Evolutionary conservation across 2,797 vertebrate species (phyloP).

Genomic region (Oryzias dopingdopingensis): DNA sequence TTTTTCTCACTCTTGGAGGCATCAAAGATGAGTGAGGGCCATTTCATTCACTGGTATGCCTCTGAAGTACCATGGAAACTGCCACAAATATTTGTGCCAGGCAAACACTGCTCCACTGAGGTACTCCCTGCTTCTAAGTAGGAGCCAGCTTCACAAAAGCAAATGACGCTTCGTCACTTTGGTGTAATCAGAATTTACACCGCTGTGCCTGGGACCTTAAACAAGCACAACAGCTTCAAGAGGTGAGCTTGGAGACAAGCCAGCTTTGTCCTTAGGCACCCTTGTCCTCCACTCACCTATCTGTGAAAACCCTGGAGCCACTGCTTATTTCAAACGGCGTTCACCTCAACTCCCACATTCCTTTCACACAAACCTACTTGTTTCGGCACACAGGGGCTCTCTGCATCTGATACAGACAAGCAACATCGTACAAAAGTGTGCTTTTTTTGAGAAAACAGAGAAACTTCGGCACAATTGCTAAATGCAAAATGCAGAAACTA

Average conservation of each 20-base stretch:
- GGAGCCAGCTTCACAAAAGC: conserved; percentile 75
- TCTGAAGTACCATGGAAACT: conserved; percentile 83
- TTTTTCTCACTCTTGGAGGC: conserved; percentile 71
- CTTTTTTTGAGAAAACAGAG: conserved; percentile 2
- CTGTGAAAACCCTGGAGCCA: conserved; percentile 69
- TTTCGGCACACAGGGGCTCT: conserved; percentile 13
- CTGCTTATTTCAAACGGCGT: conserved; percentile 49
- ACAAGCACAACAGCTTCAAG: conserved; percentile 71
- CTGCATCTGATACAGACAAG: conserved; percentile 5
- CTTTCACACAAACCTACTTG: conserved; percentile 23
- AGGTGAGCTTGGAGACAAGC: conserved; percentile 74
- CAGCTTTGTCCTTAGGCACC: conserved; percentile 73
- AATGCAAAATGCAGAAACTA: too few species aligned
- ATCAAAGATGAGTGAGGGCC: conserved; percentile 76
- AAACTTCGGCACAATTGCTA: too few species aligned
- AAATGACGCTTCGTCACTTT: conserved; percentile 74
- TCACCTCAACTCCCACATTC: conserved; percentile 36
- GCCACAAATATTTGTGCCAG: conserved; percentile 81
- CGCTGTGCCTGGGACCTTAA: conserved; percentile 73
- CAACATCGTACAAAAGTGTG: background rate
- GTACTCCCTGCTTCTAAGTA: conserved; percentile 64
- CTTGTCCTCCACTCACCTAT: conserved; percentile 71
- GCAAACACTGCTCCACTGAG: conserved; percentile 73
- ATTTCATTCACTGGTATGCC: conserved; percentile 59
- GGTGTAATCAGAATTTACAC: conserved; percentile 76